These are phyloP conservation scores for Gymnopithys bicolor DNA, from an alignment of 2,797 vertebrate genomes.

Conservation along the genomic window DNA sequence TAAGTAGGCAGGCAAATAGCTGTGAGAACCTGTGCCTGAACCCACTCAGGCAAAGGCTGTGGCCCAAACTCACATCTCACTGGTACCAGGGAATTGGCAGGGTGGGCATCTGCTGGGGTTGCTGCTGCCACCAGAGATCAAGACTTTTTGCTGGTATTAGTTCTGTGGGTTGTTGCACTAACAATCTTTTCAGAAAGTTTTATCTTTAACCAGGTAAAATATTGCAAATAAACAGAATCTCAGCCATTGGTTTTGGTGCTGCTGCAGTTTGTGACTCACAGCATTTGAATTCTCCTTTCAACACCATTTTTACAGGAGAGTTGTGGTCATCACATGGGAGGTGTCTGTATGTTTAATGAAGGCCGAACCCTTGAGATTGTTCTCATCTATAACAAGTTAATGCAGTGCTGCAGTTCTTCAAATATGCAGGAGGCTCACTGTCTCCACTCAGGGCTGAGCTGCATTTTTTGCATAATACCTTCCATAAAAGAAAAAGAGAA, in stretches of 20 bases:
- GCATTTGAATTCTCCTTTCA: not conserved
- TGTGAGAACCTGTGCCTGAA: not conserved
- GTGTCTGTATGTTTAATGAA: not conserved
- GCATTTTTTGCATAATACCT: constrained; percentile 16
- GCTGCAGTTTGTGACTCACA: not conserved
- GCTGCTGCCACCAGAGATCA: not conserved
- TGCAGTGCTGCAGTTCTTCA: not conserved
- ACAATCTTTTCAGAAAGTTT: not conserved
- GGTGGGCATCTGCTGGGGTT: not conserved
- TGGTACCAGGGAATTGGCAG: accelerated
- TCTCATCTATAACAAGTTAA: not conserved
- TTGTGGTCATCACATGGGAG: not conserved
- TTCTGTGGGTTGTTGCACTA: not conserved
- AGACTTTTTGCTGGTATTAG: not conserved
- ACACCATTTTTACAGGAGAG: not conserved
- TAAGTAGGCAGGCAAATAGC: not conserved
- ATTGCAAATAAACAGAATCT: not conserved
- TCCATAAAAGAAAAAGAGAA: constrained; percentile 43
- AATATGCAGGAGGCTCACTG: not conserved
- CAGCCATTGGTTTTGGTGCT: not conserved
- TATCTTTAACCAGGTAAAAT: not conserved
- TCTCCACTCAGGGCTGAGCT: not conserved
- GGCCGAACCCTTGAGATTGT: not conserved
- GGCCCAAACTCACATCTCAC: not conserved
- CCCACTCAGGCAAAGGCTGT: not conserved